phyloP scores from a whole-genome alignment of 2,888 invertebrate species.

The Drosophila fungiperda region DNA sequence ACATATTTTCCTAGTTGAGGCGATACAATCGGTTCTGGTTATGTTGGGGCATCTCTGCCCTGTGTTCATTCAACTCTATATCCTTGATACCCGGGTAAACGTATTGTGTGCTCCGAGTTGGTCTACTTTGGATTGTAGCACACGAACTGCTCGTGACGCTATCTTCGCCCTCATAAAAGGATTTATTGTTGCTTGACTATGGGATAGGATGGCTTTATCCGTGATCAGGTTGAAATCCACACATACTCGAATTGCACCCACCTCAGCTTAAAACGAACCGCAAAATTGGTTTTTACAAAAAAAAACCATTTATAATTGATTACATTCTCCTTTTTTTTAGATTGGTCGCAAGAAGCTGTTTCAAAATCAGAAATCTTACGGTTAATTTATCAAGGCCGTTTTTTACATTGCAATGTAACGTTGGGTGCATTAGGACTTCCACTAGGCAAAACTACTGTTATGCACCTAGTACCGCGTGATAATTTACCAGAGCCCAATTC shows the following conservation, averaged over 20 bases:
- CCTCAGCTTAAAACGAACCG: not conserved
- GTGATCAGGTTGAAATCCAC: not conserved
- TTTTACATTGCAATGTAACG: conserved; percentile 99
- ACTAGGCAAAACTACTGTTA: conserved; percentile 98
- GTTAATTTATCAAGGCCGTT: conserved; percentile 99
- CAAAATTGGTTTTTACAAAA: not conserved
- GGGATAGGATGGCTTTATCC: not conserved
- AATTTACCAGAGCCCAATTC: conserved; percentile 99
- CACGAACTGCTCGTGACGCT: not conserved
- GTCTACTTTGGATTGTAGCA: not conserved
- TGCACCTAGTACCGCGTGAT: conserved; percentile 99
- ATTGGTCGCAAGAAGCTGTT: conserved; percentile 98
- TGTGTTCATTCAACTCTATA: not conserved
- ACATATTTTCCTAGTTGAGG: not conserved
- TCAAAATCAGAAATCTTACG: conserved; percentile 98
- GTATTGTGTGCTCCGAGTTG: not conserved
- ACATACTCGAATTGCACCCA: not conserved
- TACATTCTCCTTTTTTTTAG: conserved; percentile 86
- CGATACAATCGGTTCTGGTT: not conserved
- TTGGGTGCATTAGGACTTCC: conserved; percentile 98
- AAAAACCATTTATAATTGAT: not conserved
- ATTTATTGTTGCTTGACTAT: not conserved
- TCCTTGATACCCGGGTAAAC: not conserved
- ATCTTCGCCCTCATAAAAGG: not conserved
- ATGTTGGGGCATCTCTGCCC: not conserved